phyloP scores from a whole-genome alignment of 2,888 invertebrate species.

The Geotrupes spiniger region DNA sequence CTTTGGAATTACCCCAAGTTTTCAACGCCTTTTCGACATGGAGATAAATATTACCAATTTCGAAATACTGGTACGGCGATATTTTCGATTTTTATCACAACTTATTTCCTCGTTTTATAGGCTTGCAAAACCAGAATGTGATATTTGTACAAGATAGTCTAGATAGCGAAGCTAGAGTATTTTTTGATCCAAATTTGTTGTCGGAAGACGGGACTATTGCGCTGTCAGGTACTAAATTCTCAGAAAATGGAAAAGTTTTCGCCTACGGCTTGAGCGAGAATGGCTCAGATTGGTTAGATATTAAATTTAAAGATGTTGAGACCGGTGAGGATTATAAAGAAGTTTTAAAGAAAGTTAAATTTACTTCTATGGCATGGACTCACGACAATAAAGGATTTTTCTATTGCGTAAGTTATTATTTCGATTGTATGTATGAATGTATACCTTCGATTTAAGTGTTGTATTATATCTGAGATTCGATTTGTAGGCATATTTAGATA shows the following conservation, averaged over 20 bases:
- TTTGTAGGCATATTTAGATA: conserved; percentile 72
- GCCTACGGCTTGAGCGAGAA: conserved; percentile 90
- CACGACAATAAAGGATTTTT: conserved; percentile 94
- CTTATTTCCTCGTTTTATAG: conserved; percentile 44
- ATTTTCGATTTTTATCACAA: neutral
- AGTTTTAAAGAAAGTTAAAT: conserved; percentile 87
- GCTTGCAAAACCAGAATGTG: conserved; percentile 97
- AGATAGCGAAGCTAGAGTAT: conserved; percentile 73
- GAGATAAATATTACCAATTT: conserved; percentile 84
- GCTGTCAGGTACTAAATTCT: conserved; percentile 72
- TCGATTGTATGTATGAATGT: neutral
- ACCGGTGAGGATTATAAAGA: conserved; percentile 85
- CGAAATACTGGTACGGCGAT: conserved; percentile 65
- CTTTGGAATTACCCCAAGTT: conserved; percentile 97
- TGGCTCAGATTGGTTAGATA: conserved; percentile 96
- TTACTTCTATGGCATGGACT: conserved; percentile 89
- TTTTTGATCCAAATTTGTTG: conserved; percentile 92
- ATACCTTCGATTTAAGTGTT: neutral
- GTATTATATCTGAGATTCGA: conserved; percentile 10
- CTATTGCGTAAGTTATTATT: conserved; percentile 68
- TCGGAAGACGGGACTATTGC: conserved; percentile 90
- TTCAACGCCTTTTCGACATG: conserved; percentile 80
- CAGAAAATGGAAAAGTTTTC: conserved; percentile 84
- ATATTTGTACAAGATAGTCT: conserved; percentile 80
- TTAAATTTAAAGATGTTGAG: conserved; percentile 74